A percentile compares a stretch with the other conserved stretches of the same genome.
phyloP scores from a whole-genome alignment of 1,140 invertebrate species.

The Cotesia glomerata region DNA sequence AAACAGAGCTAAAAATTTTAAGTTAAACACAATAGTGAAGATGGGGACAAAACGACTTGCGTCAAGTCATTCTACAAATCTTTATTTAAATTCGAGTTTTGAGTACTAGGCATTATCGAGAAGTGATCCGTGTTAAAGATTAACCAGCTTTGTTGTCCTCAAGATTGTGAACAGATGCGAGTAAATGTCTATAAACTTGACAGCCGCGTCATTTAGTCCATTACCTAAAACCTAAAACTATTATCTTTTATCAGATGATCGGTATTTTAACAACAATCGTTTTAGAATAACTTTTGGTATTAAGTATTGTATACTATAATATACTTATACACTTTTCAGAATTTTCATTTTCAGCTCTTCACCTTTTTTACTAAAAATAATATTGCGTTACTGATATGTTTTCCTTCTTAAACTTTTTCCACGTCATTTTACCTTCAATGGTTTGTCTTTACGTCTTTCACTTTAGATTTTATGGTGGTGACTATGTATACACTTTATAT shows the following conservation, averaged over 20 bases:
- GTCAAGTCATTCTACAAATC: constrained; percentile 48
- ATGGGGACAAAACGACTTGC: not conserved
- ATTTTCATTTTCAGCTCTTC: too few relatives aligned
- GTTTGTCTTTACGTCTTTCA: too few relatives aligned
- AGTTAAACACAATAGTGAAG: not conserved
- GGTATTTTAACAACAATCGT: too few relatives aligned
- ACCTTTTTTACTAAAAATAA: too few relatives aligned
- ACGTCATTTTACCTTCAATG: not conserved
- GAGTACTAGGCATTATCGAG: constrained; percentile 31
- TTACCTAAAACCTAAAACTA: not conserved
- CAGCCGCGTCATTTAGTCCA: constrained; percentile 27
- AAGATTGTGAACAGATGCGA: not conserved
- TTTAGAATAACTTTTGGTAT: too few relatives aligned
- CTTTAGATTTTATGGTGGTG: too few relatives aligned
- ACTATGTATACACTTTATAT: not conserved
- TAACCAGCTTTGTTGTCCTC: constrained; percentile 32
- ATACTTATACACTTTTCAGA: too few relatives aligned
- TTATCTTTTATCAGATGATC: not conserved
- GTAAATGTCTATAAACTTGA: not conserved
- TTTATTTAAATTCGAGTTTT: constrained; percentile 43
- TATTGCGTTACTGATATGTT: too few relatives aligned
- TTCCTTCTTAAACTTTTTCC: not conserved
- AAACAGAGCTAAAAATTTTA: not conserved
- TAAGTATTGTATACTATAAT: too few relatives aligned
- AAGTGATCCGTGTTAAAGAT: constrained; percentile 38